Evolutionary conservation across 2,113 vertebrate species (phyloP).

Genomic region (Actenoides hombroni): DNA sequence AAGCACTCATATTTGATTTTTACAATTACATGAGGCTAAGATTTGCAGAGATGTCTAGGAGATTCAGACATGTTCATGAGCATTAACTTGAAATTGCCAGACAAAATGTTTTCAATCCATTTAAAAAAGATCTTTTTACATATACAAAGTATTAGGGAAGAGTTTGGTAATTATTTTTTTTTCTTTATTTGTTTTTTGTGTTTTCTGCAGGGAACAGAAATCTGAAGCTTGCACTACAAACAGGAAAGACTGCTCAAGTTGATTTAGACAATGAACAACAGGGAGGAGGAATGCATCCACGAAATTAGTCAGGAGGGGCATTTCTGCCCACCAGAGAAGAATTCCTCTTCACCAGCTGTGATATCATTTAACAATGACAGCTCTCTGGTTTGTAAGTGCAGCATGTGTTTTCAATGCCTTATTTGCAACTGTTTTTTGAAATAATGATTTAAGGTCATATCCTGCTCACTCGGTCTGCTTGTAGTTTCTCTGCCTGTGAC

Average conservation of each 20-base stretch:
- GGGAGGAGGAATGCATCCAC: not conserved
- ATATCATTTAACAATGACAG: not conserved
- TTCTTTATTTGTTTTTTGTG: not conserved
- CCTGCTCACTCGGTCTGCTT: not conserved
- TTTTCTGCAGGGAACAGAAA: not conserved
- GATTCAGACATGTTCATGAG: not conserved
- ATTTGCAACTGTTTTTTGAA: not conserved
- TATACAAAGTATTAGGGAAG: not conserved
- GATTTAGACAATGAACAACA: not conserved
- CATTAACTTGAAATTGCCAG: not conserved
- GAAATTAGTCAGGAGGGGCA: not conserved
- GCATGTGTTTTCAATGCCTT: not conserved
- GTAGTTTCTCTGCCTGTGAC: not conserved
- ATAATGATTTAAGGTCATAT: not conserved
- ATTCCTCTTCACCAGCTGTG: constrained; percentile 36
- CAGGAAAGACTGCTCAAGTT: not conserved
- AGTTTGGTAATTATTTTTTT: not conserved
- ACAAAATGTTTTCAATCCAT: not conserved
- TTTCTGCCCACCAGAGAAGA: constrained; percentile 51
- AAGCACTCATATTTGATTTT: not conserved
- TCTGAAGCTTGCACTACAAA: not conserved
- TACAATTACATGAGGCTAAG: not conserved
- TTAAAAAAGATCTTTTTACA: not conserved
- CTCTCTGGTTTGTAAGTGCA: not conserved
- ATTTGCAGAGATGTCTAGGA: not conserved